These are phyloP conservation scores for Copsychus sechellarum DNA, from an alignment of 2,113 vertebrate genomes.

Conservation along the genomic window DNA sequence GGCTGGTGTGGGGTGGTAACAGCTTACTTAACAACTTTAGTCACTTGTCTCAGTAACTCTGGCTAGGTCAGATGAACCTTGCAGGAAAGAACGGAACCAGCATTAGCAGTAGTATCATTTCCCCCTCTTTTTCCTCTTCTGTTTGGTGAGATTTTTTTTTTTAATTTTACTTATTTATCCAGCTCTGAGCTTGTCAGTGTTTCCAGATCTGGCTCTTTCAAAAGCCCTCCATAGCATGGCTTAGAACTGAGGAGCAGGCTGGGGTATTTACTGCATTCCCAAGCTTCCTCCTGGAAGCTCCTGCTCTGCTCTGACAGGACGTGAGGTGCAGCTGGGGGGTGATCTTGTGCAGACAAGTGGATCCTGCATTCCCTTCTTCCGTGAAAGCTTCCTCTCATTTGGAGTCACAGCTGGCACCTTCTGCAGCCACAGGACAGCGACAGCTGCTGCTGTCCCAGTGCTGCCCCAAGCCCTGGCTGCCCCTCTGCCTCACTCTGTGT, in stretches of 20 bases:
- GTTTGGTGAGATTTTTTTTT: neutral
- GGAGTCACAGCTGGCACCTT: neutral
- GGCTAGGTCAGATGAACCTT: neutral
- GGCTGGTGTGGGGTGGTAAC: neutral
- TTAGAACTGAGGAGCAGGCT: neutral
- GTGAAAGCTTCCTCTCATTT: neutral
- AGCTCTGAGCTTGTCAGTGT: neutral
- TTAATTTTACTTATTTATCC: neutral
- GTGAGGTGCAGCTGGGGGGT: fast-evolving
- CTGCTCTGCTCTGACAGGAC: neutral
- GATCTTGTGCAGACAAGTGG: fast-evolving
- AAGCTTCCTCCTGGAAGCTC: neutral
- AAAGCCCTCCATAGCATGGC: neutral
- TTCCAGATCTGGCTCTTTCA: neutral
- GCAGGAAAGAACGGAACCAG: neutral
- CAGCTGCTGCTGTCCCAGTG: neutral
- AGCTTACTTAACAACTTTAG: neutral
- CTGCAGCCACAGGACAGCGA: neutral
- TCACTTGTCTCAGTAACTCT: neutral
- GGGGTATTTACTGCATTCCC: neutral
- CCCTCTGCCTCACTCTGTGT: neutral
- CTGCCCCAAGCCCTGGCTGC: neutral
- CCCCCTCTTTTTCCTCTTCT: too few relatives aligned
- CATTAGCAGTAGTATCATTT: neutral
- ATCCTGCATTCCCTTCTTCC: neutral